Conservation (phyloP, 1,140 invertebrate genomes). For the Rhagoletis zephyria region DNA sequence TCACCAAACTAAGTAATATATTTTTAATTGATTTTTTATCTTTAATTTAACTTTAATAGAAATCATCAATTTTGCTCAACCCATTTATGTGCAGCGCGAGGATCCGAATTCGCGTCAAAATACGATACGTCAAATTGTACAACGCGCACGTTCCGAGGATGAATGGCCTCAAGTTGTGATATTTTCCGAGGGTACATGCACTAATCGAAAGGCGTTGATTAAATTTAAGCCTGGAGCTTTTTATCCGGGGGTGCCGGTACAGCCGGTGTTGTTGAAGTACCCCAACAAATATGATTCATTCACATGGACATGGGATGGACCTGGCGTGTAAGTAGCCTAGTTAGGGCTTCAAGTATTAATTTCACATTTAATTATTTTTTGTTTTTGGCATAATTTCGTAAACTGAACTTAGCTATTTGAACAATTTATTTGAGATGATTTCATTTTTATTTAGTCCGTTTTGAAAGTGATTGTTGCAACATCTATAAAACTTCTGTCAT, state of each 20-base stretch:
- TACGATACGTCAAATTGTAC: constrained; percentile 91
- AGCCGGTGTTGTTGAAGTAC: constrained; percentile 93
- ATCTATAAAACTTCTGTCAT: too few relatives aligned
- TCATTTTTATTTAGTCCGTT: too few relatives aligned
- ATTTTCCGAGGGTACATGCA: constrained; percentile 96
- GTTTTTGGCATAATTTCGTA: not conserved
- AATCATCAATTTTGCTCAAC: constrained; percentile 93
- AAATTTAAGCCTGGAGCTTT: constrained; percentile 96
- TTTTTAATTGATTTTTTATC: not conserved
- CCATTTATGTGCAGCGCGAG: constrained; percentile 93
- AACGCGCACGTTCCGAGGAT: constrained; percentile 85
- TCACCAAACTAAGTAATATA: not conserved
- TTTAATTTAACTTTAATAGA: constrained; percentile 75
- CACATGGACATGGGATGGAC: constrained; percentile 98
- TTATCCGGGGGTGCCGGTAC: constrained; percentile 93
- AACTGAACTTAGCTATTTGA: too few relatives aligned
- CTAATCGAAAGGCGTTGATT: constrained; percentile 92
- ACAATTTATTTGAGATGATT: too few relatives aligned
- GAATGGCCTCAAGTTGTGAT: constrained; percentile 96
- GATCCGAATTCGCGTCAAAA: constrained; percentile 92
- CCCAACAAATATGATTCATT: constrained; percentile 93
- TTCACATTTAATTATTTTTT: constrained; percentile 25
- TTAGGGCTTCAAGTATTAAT: not conserved
- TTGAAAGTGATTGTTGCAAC: too few relatives aligned
- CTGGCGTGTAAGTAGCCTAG: constrained; percentile 86